Evolutionary conservation across 2,888 invertebrate genomes (phyloP).

Genomic region (Phyto melanocephala): DNA sequence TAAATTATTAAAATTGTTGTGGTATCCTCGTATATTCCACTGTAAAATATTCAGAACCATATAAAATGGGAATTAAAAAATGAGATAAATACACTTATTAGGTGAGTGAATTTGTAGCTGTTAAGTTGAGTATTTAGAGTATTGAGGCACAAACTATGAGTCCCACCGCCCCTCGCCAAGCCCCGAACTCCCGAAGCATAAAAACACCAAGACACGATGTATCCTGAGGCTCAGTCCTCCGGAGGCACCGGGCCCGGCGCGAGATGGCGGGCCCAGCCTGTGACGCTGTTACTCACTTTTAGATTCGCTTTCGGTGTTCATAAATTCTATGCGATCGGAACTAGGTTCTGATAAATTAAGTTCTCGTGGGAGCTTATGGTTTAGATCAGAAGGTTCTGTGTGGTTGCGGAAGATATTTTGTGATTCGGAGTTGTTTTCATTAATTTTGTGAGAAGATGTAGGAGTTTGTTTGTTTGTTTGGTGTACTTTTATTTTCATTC

Average conservation of each 20-base stretch:
- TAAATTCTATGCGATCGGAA: neutral
- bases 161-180: too few relatives aligned
- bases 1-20: neutral
- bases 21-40: neutral
- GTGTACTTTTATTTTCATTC: neutral
- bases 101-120: neutral
- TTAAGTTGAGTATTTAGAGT: neutral
- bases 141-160: neutral
- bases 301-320: neutral
- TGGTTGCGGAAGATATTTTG: too few relatives aligned
- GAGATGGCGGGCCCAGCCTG: neutral
- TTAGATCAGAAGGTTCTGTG: too few relatives aligned
- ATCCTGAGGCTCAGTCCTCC: too few relatives aligned
- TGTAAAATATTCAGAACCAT: neutral
- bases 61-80: too few relatives aligned
- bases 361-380: neutral
- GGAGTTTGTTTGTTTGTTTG: neutral
- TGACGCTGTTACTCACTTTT: neutral
- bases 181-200: too few relatives aligned
- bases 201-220: too few relatives aligned
- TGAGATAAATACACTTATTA: neutral
- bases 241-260: neutral
- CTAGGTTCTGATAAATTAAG: neutral
- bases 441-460: neutral
- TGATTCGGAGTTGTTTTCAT: too few relatives aligned